A percentile compares a stretch with the other conserved stretches of the same genome.
Conservation (phyloP, 2,797 vertebrate genomes). For the Micropoecilia bifurca region DNA sequence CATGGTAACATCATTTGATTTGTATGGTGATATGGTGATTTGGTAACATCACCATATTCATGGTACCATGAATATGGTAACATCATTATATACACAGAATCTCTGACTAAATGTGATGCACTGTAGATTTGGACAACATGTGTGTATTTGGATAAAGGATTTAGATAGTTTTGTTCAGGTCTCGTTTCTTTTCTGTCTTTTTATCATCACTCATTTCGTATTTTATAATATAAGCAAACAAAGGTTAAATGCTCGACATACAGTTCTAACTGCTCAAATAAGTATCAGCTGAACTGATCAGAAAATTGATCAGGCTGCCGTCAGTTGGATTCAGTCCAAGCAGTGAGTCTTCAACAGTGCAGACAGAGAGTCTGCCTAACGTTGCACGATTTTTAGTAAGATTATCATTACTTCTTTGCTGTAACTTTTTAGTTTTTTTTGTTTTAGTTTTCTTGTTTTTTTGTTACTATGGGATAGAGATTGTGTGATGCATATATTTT, state of each 20-base stretch:
- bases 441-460: background rate
- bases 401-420: background rate
- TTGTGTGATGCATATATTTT: background rate
- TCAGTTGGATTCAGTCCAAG: background rate
- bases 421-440: background rate
- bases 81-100: background rate
- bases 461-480: background rate
- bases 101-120: background rate
- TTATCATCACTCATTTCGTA: background rate
- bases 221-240: background rate
- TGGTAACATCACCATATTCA: no score
- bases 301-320: background rate
- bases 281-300: background rate
- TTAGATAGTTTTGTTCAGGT: background rate
- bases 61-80: background rate
- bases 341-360: background rate
- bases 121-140: background rate
- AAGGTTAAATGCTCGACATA: background rate
- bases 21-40: no score
- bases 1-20: background rate
- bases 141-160: background rate
- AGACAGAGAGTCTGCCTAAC: background rate
- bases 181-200: background rate
- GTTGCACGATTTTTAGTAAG: background rate
- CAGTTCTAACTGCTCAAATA: background rate